Percentiles rank a stretch among this genome's conserved stretches.
Evolutionary conservation across 2,888 invertebrate species (phyloP).

Genomic region (Drosophila ustulata): DNA sequence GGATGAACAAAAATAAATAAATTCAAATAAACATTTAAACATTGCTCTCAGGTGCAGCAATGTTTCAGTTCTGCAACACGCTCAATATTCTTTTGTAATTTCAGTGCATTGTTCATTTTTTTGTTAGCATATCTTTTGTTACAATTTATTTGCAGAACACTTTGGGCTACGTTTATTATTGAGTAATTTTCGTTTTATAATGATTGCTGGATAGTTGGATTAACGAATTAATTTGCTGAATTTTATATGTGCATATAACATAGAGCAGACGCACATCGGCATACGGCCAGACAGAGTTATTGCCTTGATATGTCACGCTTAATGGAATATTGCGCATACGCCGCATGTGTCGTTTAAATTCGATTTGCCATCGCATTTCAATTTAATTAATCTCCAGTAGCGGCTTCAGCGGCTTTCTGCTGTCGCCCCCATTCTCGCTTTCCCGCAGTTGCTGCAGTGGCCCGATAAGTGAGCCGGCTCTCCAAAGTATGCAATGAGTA

Average conservation of each 20-base stretch:
- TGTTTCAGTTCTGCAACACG: too few relatives aligned
- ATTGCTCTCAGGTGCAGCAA: too few relatives aligned
- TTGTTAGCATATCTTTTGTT: not conserved
- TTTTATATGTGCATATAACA: not conserved
- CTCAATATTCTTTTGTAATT: not conserved
- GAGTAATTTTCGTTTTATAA: not conserved
- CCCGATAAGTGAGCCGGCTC: constrained; percentile 48
- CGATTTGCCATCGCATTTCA: constrained; percentile 65
- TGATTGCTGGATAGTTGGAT: constrained; percentile 21
- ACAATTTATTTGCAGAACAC: not conserved
- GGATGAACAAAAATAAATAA: too few relatives aligned
- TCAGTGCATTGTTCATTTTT: not conserved
- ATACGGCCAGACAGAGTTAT: not conserved
- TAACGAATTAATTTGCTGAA: constrained; percentile 48
- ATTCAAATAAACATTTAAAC: too few relatives aligned
- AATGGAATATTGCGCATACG: constrained; percentile 49
- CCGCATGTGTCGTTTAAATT: constrained; percentile 55
- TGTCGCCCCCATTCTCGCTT: not conserved
- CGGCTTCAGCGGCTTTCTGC: constrained; percentile 21
- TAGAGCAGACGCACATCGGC: not conserved
- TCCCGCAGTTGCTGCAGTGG: constrained; percentile 11
- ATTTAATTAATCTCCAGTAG: constrained; percentile 67
- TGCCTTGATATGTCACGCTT: constrained; percentile 16
- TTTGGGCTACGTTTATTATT: not conserved
- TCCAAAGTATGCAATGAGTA: constrained; percentile 60